Evolutionary conservation across 1,140 invertebrate species (phyloP).

Genomic region (Zaprionus vittiger): DNA sequence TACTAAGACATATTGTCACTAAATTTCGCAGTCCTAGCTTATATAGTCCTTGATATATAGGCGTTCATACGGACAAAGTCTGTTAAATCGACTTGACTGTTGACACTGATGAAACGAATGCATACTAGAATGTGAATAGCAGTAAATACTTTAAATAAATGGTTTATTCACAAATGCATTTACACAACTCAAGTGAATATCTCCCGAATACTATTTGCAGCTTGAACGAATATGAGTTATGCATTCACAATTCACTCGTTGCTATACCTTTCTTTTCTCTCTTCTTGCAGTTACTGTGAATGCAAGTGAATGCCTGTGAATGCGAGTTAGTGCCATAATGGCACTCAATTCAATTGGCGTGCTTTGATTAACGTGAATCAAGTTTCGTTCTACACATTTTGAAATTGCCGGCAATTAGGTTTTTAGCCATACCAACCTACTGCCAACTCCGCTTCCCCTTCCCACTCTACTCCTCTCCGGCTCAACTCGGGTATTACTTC

Average conservation of each 20-base stretch:
- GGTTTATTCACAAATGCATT: not conserved
- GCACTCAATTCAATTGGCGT: slow-evolving; percentile 27
- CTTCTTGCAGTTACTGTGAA: not conserved
- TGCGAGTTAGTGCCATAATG: slow-evolving; percentile 20
- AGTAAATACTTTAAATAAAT: not conserved
- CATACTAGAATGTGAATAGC: too few species aligned
- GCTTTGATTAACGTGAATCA: slow-evolving; percentile 21
- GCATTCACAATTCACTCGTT: not conserved
- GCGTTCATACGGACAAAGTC: not conserved
- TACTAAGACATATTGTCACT: not conserved
- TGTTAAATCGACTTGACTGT: too few species aligned
- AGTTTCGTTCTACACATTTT: slow-evolving; percentile 16
- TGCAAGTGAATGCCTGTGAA: not conserved
- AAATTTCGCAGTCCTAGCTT: not conserved
- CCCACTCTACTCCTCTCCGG: too few species aligned
- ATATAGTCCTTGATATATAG: not conserved
- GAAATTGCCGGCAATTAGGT: slow-evolving; percentile 33
- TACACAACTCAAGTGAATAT: not conserved
- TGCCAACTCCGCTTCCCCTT: not conserved
- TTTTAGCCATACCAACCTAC: not conserved
- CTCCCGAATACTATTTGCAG: not conserved
- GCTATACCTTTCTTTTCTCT: not conserved
- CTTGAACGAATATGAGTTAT: not conserved
- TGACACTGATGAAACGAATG: too few species aligned
- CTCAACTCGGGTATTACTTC: too few species aligned